These are phyloP conservation scores for Tolmerus cingulatus DNA, from an alignment of 2,888 invertebrate species.

Conservation along the genomic window DNA sequence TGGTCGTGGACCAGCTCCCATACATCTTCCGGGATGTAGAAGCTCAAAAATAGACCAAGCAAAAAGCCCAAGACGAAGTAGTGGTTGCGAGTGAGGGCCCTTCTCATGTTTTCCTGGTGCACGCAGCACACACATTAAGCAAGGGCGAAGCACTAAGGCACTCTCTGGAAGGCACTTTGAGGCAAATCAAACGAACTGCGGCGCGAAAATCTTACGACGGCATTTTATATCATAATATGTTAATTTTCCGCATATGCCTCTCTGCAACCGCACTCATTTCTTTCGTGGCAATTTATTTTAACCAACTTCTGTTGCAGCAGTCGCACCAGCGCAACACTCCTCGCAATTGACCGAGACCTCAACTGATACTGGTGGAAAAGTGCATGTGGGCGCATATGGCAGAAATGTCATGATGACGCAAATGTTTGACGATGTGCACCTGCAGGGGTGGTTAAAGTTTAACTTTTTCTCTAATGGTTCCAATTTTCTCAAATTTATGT, in stretches of 20 bases:
- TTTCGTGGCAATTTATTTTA: neutral
- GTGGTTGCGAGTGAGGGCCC: conserved; percentile 60
- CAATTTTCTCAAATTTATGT: neutral
- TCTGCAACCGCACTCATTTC: neutral
- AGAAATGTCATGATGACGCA: neutral
- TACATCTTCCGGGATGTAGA: conserved; percentile 60
- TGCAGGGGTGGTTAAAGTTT: neutral
- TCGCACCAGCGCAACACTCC: neutral
- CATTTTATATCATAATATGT: conserved; percentile 27
- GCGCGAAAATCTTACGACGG: neutral
- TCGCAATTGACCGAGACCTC: neutral
- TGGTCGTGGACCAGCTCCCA: conserved; percentile 62
- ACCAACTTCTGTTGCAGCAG: neutral
- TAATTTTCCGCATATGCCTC: neutral
- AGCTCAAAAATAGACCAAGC: conserved; percentile 60
- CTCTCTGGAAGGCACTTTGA: conserved; percentile 15
- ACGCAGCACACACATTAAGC: conserved; percentile 5
- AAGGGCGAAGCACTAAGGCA: conserved; percentile 16
- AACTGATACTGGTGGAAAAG: neutral
- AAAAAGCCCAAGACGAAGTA: conserved; percentile 61
- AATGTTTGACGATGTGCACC: neutral
- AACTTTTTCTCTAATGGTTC: neutral
- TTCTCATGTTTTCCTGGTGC: conserved; percentile 55
- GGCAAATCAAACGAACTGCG: neutral
- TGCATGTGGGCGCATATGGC: neutral